Conservation (phyloP, 2,888 invertebrate genomes). For the Caenorhabditis imperialis region DNA sequence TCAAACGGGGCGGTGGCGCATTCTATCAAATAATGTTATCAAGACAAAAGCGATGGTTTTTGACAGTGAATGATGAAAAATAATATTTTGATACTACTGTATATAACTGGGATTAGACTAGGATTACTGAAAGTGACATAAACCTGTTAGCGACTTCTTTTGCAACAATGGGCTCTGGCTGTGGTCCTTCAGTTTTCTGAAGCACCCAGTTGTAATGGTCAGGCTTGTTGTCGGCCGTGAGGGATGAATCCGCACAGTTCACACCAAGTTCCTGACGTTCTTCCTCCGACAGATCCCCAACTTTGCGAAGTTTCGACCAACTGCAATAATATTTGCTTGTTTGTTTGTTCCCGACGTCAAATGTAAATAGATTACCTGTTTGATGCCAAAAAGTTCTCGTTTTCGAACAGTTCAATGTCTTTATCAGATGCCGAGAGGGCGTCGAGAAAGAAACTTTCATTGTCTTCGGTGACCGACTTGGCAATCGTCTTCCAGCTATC, state of each 20-base stretch:
- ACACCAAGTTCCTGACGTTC: not conserved
- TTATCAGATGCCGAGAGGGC: constrained; percentile 6
- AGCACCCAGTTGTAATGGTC: constrained; percentile 18
- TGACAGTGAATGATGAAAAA: too few species aligned
- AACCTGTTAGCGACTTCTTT: too few species aligned
- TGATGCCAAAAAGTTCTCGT: constrained; percentile 8
- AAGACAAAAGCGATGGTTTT: too few species aligned
- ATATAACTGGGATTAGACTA: too few species aligned
- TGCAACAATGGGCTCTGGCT: too few species aligned
- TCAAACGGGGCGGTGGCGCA: not conserved
- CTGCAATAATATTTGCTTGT: constrained; percentile 7
- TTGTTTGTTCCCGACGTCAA: not conserved
- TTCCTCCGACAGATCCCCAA: constrained; percentile 3
- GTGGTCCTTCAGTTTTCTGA: not conserved
- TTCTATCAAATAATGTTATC: too few species aligned
- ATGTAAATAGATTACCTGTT: not conserved
- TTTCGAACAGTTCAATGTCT: constrained; percentile 22
- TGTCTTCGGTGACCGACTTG: constrained; percentile 5
- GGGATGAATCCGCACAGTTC: not conserved
- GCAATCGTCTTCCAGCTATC: constrained; percentile 6
- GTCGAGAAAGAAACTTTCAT: constrained; percentile 27
- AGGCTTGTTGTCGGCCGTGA: not conserved
- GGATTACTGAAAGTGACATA: too few species aligned
- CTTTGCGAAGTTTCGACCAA: constrained; percentile 14
- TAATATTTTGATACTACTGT: too few species aligned